Evolutionary conservation across 2,888 invertebrate species (phyloP).

Genomic region (Celastrina argiolus): DNA sequence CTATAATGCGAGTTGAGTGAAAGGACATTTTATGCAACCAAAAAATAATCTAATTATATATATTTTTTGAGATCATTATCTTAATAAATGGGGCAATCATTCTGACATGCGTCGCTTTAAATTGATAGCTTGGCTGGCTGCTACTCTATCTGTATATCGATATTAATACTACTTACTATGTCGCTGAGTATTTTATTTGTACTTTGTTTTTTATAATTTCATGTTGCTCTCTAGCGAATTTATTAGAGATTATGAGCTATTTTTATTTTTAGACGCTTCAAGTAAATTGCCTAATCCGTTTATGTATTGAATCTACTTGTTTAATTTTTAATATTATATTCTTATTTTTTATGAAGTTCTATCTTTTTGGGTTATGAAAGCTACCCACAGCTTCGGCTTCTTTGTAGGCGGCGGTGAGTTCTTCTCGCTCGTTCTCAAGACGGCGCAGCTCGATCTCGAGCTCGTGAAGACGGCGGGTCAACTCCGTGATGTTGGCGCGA

Average conservation of each 20-base stretch:
- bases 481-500: slow-evolving; percentile 94
- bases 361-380: not conserved
- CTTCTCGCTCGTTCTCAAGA: slow-evolving; percentile 99
- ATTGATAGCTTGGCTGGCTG: not conserved
- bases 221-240: not conserved
- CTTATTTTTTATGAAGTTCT: no score
- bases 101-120: not conserved
- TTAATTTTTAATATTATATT: not conserved
- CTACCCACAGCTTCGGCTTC: slow-evolving; percentile 97
- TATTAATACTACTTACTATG: no score
- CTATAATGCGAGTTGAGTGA: no score
- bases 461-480: slow-evolving; percentile 98
- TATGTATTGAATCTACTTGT: not conserved
- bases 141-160: not conserved
- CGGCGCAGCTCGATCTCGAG: slow-evolving; percentile 97
- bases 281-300: no score
- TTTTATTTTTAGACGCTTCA: no score
- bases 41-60: no score
- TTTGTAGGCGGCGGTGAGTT: slow-evolving; percentile 97
- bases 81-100: not conserved
- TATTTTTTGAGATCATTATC: not conserved
- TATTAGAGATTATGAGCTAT: no score
- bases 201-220: no score
- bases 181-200: not conserved
- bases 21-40: no score